Percentiles rank a stretch among this genome's conserved stretches.
phyloP scores from a whole-genome alignment of 2,113 vertebrate genomes.

The Caranx ignobilis region DNA sequence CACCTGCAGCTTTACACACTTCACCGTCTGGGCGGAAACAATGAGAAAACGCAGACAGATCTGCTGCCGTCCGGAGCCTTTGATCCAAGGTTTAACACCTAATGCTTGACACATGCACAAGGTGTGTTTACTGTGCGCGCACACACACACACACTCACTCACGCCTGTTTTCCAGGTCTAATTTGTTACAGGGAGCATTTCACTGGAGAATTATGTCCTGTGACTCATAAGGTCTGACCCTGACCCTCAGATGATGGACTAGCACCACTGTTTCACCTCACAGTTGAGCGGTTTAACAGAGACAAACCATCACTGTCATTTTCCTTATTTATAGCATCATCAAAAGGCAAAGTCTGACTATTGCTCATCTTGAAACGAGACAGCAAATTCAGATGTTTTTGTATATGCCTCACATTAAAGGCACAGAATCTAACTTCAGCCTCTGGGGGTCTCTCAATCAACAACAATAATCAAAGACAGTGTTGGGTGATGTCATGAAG shows the following conservation, averaged over 20 bases:
- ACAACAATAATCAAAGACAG: too few relatives aligned
- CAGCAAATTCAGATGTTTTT: too few relatives aligned
- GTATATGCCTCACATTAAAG: too few relatives aligned
- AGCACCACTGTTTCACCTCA: slow-evolving; percentile 7
- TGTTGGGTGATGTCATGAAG: too few relatives aligned
- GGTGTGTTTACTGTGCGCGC: slow-evolving; percentile 9
- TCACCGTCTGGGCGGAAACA: slow-evolving; percentile 64
- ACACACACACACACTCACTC: slow-evolving; percentile 11
- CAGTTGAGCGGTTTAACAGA: neutral
- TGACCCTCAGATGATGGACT: neutral
- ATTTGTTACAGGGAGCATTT: slow-evolving; percentile 30
- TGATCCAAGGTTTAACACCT: slow-evolving; percentile 61
- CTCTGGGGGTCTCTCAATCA: too few relatives aligned
- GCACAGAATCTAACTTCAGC: too few relatives aligned
- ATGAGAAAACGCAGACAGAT: slow-evolving; percentile 57
- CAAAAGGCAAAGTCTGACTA: neutral
- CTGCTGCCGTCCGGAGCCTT: slow-evolving; percentile 31
- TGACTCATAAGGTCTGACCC: neutral
- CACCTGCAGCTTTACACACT: slow-evolving; percentile 56
- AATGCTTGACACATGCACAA: slow-evolving; percentile 38
- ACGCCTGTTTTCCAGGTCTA: slow-evolving; percentile 1
- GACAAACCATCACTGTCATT: neutral
- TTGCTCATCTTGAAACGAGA: neutral
- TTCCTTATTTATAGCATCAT: neutral
- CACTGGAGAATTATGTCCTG: neutral